phyloP scores from a whole-genome alignment of 2,113 vertebrate species.

The Paratilapia polleni region DNA sequence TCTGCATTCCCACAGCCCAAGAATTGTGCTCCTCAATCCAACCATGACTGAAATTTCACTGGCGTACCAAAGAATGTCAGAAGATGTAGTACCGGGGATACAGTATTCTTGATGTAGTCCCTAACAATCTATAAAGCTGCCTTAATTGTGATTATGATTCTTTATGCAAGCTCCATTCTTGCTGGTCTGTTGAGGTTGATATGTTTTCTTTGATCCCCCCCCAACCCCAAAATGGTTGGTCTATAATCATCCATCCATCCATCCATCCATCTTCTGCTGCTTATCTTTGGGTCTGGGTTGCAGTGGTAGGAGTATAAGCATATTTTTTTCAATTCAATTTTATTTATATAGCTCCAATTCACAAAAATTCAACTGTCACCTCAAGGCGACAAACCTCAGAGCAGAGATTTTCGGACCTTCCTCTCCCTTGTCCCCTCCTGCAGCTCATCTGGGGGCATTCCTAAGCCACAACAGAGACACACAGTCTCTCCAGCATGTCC shows the following conservation, averaged over 20 bases:
- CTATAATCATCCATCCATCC: not conserved
- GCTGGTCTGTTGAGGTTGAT: no score
- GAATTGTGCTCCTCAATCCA: not conserved
- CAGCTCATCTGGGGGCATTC: not conserved
- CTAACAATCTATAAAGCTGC: accelerated
- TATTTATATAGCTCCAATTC: no score
- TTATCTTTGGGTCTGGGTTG: not conserved
- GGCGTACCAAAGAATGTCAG: not conserved
- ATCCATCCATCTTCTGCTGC: not conserved
- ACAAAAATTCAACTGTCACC: no score
- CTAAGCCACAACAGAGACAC: no score
- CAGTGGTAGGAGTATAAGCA: not conserved
- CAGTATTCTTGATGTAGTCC: accelerated
- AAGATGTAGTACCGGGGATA: not conserved
- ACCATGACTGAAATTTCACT: not conserved
- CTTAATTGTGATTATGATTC: no score
- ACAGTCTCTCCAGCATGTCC: no score
- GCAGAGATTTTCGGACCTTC: not conserved
- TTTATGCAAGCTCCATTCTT: no score
- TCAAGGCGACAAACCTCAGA: no score
- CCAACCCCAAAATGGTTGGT: no score
- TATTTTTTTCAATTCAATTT: no score
- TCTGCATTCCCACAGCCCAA: not conserved
- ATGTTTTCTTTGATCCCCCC: no score
- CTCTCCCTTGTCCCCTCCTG: not conserved